phyloP scores from a whole-genome alignment of 2,113 vertebrate species.

The Agelaius phoeniceus region DNA sequence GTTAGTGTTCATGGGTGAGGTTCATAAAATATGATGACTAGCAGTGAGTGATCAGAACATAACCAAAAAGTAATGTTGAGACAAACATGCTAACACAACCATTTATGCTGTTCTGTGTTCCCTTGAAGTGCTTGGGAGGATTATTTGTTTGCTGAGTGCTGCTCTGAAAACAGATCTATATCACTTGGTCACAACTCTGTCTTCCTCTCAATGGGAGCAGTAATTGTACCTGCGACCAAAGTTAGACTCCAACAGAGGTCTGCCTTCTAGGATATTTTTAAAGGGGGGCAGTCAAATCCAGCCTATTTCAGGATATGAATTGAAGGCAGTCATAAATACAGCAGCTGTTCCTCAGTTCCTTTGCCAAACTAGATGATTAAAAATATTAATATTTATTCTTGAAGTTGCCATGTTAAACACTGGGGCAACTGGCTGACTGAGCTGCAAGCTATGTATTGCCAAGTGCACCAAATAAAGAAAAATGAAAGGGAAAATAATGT shows the following conservation, averaged over 20 bases:
- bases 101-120: background rate
- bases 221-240: background rate
- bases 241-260: background rate
- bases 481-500: background rate
- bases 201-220: background rate
- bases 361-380: constrained; percentile 28
- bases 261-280: constrained; percentile 1
- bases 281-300: background rate
- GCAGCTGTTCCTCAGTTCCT: constrained; percentile 26
- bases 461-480: constrained; percentile 7
- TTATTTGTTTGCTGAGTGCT: background rate
- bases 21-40: constrained; percentile 41
- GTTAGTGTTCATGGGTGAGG: constrained; percentile 6
- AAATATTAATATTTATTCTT: constrained; percentile 59
- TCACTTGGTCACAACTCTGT: background rate
- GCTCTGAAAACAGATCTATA: constrained; percentile 9
- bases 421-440: background rate
- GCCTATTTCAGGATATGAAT: background rate
- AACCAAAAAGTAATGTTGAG: background rate
- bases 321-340: background rate
- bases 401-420: background rate
- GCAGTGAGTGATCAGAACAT: background rate
- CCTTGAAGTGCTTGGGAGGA: background rate
- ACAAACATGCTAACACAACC: background rate
- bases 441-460: background rate